Evolutionary conservation across 2,888 invertebrate species (phyloP), one percentile per base, ranked within the genome.

Genomic region (Callyntrura guangdongensis): DNA sequence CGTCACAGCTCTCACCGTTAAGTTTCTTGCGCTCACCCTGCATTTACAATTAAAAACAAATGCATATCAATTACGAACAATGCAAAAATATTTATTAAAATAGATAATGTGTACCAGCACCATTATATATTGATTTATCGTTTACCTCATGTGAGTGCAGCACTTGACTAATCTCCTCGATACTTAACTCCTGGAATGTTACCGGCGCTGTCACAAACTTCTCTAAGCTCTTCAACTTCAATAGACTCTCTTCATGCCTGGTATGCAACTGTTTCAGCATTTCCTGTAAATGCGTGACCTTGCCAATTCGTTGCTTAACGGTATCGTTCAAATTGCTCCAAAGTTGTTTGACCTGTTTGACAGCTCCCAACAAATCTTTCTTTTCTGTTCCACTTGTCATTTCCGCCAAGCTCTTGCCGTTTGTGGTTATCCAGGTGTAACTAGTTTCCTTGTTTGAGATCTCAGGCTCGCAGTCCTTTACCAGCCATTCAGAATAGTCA

Each of bases 211-310:
- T 96, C 64, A 98, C 95, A 94, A 96, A 96, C 8, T 96, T 95
- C 95, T 98, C 98, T 86, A 97, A 96, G 91, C 96, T 96, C 92
- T 97, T 96, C 93, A 98, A 95, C 96, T 97, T 97, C 36, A 96
- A 95, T 93, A 97, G 96, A 86, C 98, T 96, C 94, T 97, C 96
- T 0, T 96, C 96, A 92, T 98, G 96, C 92, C 97, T 96, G 94
- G 96, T 96, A 95, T 98, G 97, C 59, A 98, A 95, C 92, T 96
- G 96, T 14, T 96, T 95, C 94, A 97, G 96, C 0, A 97, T 97
- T 94, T 96, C 96, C 92, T 97, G 82, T 47, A 94, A 95, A 94
- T 97, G 97, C 36, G 96, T 96, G 49, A 98, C 96, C 95, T 97
- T 97, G 82, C 96, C 96, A 36, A 97, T 96, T 92, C 97, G 96